Percentiles rank a stretch among this genome's conserved stretches.
Conservation (phyloP, 2,113 vertebrate genomes). For the Glaucidium brasilianum region DNA sequence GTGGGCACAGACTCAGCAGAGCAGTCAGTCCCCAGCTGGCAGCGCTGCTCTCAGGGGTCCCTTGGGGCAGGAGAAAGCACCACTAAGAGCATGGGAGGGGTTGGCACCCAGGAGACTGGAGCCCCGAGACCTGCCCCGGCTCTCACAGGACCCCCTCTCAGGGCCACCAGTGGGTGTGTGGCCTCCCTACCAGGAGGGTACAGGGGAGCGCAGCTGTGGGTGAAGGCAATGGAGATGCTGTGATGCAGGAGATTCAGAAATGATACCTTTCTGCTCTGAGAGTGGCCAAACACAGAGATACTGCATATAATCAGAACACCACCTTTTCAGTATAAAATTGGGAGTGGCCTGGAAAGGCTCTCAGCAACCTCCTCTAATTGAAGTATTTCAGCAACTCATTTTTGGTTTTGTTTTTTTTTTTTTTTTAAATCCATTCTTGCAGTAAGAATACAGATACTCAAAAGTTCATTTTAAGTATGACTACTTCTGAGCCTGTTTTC, state of each 20-base stretch:
- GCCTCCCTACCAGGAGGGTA: background rate
- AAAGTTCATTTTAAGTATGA: background rate
- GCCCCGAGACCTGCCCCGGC: background rate
- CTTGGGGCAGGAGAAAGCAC: background rate
- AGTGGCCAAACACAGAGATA: background rate
- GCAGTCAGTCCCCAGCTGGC: background rate
- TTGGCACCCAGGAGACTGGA: no score
- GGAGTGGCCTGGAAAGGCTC: background rate
- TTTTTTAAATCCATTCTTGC: background rate
- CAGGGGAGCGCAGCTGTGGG: no score
- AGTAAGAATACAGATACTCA: background rate
- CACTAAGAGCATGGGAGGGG: no score
- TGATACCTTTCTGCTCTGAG: background rate
- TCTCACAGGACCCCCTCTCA: background rate
- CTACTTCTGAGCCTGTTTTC: background rate
- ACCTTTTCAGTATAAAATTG: background rate
- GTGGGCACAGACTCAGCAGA: background rate
- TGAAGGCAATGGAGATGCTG: accelerated
- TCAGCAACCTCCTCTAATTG: background rate
- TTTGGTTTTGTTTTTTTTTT: no score
- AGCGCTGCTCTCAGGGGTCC: background rate
- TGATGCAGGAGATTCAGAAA: background rate
- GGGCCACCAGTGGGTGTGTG: no score
- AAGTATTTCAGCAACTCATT: background rate
- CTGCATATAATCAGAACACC: accelerated